Evolutionary conservation across 2,797 vertebrate species (phyloP), one percentile per base, ranked within the genome.

Genomic region (Ptychobarbus kaznakovi): DNA sequence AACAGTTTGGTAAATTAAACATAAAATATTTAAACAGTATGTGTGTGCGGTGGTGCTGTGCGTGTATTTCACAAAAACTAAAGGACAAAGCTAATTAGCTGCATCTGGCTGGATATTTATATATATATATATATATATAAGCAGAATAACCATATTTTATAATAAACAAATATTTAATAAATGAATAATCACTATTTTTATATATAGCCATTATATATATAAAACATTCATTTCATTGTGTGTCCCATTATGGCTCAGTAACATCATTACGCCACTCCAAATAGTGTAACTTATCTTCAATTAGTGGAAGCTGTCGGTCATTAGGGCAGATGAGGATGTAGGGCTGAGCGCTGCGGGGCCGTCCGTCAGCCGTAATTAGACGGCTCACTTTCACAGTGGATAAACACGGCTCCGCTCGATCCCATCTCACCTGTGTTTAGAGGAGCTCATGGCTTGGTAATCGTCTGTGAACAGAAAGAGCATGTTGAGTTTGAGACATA

Each of bases 231-330:
- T 87, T 88, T 83, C 42, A 85, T 87, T 86, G 72, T 25, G 76
- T 76, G n/a, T 79, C 80, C 85, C 44, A 82, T 90, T 81, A 86
- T 70, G 81, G 75, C 83, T 73, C 40, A 61, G 85, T 85, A 89
- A 88, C 44, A 35, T 86, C 61, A 44, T 84, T 86, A 84, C 68
- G 22, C 85, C 65, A 18, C 66, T 76, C 77, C 72, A 89, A 88
- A 88, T 38, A 79, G 82, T 73, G 78, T 49, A 81, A 85, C 82
- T 87, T 86, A 87, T 88, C 88, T 88, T 87, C 75, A 84, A 81
- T 88, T 89, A 87, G 82, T 70, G 81, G 12, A 78, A 77, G 87
- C 51, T 86, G 82, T 86, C 28, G 75, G 88, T 87, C 87, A 79
- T 90, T 87, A 83, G 83, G 77, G 46, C 82, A 40, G 85, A 83